phyloP scores from a whole-genome alignment of 2,797 vertebrate genomes.

The Sylvilagus floridanus region DNA sequence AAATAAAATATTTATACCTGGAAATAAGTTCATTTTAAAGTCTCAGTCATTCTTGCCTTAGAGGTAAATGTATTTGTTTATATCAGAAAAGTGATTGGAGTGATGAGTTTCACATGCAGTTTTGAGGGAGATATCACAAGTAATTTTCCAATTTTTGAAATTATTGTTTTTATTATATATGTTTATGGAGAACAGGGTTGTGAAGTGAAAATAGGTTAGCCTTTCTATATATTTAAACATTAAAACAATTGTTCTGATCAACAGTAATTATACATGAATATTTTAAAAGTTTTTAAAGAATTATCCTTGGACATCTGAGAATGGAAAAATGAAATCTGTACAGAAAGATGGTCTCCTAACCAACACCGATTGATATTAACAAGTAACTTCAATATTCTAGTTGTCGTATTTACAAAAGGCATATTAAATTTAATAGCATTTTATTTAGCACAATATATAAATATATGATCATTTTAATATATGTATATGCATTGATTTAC shows the following conservation, averaged over 20 bases:
- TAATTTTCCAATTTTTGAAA: too few relatives aligned
- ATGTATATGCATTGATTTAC: too few relatives aligned
- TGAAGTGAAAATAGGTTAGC: too few relatives aligned
- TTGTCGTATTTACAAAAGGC: background rate
- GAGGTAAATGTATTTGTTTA: background rate
- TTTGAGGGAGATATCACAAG: too few relatives aligned
- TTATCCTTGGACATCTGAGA: background rate
- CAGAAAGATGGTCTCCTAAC: background rate
- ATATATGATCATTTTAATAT: background rate
- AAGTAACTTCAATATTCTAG: background rate
- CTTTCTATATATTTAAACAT: too few relatives aligned
- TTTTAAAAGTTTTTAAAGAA: conserved; percentile 29
- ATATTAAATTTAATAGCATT: background rate
- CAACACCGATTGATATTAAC: background rate
- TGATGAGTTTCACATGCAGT: background rate
- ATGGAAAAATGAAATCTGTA: background rate
- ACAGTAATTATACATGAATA: too few relatives aligned
- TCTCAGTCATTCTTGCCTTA: background rate
- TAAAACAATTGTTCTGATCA: too few relatives aligned
- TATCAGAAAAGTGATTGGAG: background rate
- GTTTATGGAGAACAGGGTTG: too few relatives aligned
- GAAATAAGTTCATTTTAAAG: background rate
- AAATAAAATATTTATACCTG: background rate
- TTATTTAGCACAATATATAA: background rate
- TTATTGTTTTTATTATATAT: too few relatives aligned